Base-by-base conservation (phyloP, 2,113 vertebrate genomes). In the Onychostoma macrolepis region DNA sequence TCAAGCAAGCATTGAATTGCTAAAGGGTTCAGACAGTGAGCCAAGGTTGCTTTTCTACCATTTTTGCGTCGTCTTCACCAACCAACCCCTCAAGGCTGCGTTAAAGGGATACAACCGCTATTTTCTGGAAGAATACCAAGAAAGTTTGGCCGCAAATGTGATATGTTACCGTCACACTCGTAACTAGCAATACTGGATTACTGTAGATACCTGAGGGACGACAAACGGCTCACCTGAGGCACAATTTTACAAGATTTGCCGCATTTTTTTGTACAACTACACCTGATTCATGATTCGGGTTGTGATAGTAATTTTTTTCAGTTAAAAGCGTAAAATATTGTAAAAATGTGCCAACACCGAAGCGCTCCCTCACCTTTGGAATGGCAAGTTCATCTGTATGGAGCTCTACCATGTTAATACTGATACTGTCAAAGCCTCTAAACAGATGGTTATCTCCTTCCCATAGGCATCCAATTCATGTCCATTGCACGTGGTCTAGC, bases 81-180 rank as follows among this genome's bases (percentile, higher is more conserved):
- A n/a, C n/a, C n/a, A 72, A 80, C 71, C n/a, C 24, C 53, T 61
- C 33, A 76, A 26, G 78, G 56, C 76, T n/a, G 80, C 74, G 21
- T 89, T 89, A 89, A 89, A 89, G 88, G 85, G 88, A 89, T 83
- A 86, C 85, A 80, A 61, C 79, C 75, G 33, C 50, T 26, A 78
- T 81, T 69, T 85, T 56, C 67, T 45, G 65, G 75, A 83, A 45
- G 69, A 82, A 86, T 74, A 72, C 48, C 69, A 80, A 48, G 26
- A 50, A 26, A 75, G 58, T 61, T 85, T 88, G 67, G 82, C 82
- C 45, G 12, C 21, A 28, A 78, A 56, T 38, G 38, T 72, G 78
- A 45, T 87, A 33, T 9, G 41, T 83, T 87, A 24, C 45, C 15
- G 45, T 63, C 43, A 75, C 48, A 71, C 58, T 69, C 30, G 5